Evolutionary conservation across 2,797 vertebrate genomes (phyloP), one percentile per base, ranked within the genome.

Genomic region (Pangasius mekongensis): DNA sequence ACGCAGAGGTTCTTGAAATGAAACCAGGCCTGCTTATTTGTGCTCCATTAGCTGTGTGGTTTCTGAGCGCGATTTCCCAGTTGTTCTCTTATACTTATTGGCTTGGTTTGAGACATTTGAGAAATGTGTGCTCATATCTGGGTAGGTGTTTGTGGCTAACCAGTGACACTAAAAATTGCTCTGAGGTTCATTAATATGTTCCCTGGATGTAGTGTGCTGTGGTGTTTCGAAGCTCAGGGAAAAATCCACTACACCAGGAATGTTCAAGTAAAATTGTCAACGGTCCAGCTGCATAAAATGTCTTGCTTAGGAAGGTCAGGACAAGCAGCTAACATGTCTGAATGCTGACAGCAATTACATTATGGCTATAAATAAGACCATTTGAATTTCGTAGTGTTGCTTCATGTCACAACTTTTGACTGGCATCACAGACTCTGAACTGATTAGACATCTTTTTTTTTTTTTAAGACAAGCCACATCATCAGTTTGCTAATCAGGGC

Each of bases 121-220:
- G 54, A 80, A 80, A 56, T 80, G 54, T 58, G 30, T 36, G 20
- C 77, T 80, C 30, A 36, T 58, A 9, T 80, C 54, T 58, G 52
- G 77, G 52, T 56, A 24, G 54, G 77, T 80, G 77, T 58, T 43
- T 88, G 52, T 36, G 54, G 77, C 54, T 58, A 56, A 36, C 77
- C 30, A 80, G 54, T 58, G 77, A 58, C 54, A 33, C 49, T 18
- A 33, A 54, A 54, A 77, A 18, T 33, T 80, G 77, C 77, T 36
- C 77, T 80, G 54, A 58, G 77, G 52, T 24, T 80, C 3, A 30
- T 80, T 80, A 56, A 80, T 58, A 22, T 36, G 77, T 80, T 36
- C 54, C 30, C 16, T 58, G 18, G 9, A 24, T 39, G 36, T 39
- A 3, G 36, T 39, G 36, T 39, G 36, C 0, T 0, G n/a, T 24